Percentiles rank a stretch among this genome's conserved stretches.
Conservation (phyloP, 37 sponge, comb jelly and placozoan genomes). For the Lycopodina hypogea region DNA sequence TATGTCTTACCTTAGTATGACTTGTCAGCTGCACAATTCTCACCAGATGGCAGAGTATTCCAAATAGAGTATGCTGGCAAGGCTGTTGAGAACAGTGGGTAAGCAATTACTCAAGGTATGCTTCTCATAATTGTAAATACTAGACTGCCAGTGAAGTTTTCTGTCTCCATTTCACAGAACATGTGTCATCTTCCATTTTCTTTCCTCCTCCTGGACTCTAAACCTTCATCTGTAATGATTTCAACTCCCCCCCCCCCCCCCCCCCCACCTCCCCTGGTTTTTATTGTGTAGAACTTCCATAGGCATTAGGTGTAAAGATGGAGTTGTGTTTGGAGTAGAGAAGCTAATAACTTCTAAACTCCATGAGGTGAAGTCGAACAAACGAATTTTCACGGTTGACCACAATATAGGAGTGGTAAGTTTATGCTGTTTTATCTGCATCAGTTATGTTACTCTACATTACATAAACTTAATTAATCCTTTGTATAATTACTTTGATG, state of each 20-base stretch:
- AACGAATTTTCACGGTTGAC: slow-evolving; percentile 86
- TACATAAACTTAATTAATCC: neutral
- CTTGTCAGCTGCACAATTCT: slow-evolving; percentile 90
- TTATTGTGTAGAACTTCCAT: slow-evolving; percentile 62
- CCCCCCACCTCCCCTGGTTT: no score
- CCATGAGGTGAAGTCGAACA: slow-evolving; percentile 78
- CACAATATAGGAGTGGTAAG: slow-evolving; percentile 90
- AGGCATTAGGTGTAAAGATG: slow-evolving; percentile 86
- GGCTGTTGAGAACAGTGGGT: slow-evolving; percentile 96
- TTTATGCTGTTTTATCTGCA: neutral
- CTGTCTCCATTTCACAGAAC: no score
- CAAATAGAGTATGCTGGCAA: slow-evolving; percentile 95
- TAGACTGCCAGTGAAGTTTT: no score
- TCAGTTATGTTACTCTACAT: neutral
- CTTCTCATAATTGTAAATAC: neutral
- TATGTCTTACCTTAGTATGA: slow-evolving; percentile 70
- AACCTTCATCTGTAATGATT: no score
- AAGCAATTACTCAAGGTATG: slow-evolving; percentile 11
- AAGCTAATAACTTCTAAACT: slow-evolving; percentile 91
- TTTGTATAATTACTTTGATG: neutral
- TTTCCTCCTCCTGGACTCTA: neutral
- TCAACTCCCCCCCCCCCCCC: no score
- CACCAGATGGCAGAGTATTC: slow-evolving; percentile 95
- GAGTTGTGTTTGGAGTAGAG: slow-evolving; percentile 98
- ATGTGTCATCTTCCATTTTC: neutral